Evolutionary conservation across 64 coral and sea anemone species (phyloP).

Genomic region (Stylophora pistillata): DNA sequence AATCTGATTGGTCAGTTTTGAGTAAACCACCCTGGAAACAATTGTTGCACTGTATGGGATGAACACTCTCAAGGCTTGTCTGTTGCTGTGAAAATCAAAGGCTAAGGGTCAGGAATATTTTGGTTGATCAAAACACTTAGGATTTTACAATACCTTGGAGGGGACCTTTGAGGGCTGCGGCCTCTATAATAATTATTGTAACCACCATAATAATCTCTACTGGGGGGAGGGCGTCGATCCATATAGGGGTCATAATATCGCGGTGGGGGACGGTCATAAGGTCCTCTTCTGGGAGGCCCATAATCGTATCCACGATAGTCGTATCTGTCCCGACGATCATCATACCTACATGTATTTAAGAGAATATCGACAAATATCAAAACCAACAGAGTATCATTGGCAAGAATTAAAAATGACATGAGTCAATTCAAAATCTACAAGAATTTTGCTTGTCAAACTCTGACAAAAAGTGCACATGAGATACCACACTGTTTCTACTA

Average conservation of each 20-base stretch:
- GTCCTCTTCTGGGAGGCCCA: constrained; percentile 27
- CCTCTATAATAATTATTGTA: constrained; percentile 54
- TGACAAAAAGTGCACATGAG: no score
- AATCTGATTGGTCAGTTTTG: no score
- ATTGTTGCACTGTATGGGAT: no score
- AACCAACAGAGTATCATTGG: background rate
- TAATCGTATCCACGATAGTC: constrained; percentile 36
- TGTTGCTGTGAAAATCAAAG: background rate
- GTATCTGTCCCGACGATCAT: constrained; percentile 28
- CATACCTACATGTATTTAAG: background rate
- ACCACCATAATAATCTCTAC: constrained; percentile 72
- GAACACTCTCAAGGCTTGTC: background rate
- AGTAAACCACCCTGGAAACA: no score
- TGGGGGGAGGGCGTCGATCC: constrained; percentile 43
- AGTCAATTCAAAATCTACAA: no score
- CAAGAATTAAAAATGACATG: background rate
- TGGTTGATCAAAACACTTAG: no score
- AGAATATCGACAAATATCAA: background rate
- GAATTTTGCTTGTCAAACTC: no score
- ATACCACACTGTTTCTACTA: no score
- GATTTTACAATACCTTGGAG: constrained; percentile 60
- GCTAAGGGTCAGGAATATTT: no score
- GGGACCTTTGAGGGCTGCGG: constrained; percentile 67
- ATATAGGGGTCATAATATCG: constrained; percentile 62
- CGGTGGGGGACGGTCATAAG: constrained; percentile 48